Conservation (phyloP, 2,888 invertebrate genomes). For the Lithophane socia region DNA sequence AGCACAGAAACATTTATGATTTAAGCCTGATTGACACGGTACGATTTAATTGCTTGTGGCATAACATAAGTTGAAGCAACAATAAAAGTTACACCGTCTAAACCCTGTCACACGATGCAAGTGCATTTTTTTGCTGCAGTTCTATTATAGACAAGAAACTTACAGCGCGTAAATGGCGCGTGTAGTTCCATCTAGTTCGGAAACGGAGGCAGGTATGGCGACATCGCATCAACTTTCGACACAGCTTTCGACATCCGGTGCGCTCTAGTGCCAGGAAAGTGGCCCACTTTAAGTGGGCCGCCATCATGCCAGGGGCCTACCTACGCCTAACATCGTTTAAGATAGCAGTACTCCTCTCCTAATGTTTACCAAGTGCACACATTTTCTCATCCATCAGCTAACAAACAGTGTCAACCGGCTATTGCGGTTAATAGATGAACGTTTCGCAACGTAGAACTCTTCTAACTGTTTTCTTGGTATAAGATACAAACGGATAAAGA, state of each 20-base stretch:
- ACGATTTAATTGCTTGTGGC: not conserved
- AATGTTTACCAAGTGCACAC: constrained; percentile 39
- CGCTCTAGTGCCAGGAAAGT: constrained; percentile 67
- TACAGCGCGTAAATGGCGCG: not conserved
- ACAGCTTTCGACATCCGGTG: constrained; percentile 72
- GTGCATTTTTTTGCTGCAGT: no score
- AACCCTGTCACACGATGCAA: no score
- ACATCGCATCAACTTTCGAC: constrained; percentile 35
- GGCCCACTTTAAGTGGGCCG: constrained; percentile 59
- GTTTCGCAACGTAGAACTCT: constrained; percentile 14
- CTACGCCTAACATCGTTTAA: constrained; percentile 35
- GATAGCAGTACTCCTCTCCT: constrained; percentile 46
- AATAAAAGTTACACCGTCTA: not conserved
- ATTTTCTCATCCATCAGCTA: constrained; percentile 21
- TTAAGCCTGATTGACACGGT: not conserved
- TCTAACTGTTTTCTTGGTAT: constrained; percentile 1
- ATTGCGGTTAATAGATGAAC: constrained; percentile 18
- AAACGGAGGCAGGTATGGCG: constrained; percentile 32
- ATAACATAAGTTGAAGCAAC: not conserved
- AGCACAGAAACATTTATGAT: not conserved
- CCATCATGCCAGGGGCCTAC: constrained; percentile 27
- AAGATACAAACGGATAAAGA: not conserved
- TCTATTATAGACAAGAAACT: no score
- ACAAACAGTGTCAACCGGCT: constrained; percentile 13
- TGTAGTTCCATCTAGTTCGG: constrained; percentile 21